phyloP scores from a whole-genome alignment of 2,888 invertebrate genomes.

The Cantharis rustica region DNA sequence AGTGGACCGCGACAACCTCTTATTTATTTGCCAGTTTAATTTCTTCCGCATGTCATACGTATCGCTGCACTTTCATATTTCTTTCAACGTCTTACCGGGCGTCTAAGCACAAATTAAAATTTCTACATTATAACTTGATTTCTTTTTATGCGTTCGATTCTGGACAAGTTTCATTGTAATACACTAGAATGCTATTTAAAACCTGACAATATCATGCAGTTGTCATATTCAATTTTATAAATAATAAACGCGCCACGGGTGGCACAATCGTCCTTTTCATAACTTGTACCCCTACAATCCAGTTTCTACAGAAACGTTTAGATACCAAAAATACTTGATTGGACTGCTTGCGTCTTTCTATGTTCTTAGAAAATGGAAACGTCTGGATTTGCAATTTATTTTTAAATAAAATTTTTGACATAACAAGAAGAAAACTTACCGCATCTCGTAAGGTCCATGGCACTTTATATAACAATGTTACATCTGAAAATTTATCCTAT shows the following conservation, averaged over 20 bases:
- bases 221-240: slow-evolving; percentile 47
- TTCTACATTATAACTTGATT: not conserved
- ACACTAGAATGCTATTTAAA: slow-evolving; percentile 37
- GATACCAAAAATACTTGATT: slow-evolving; percentile 5
- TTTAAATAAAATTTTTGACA: slow-evolving; percentile 36
- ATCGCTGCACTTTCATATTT: slow-evolving; percentile 32
- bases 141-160: not conserved
- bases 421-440: slow-evolving; percentile 14
- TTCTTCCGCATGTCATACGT: slow-evolving; percentile 46
- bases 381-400: slow-evolving; percentile 44
- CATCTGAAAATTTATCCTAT: not conserved
- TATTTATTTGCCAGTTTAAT: slow-evolving; percentile 51
- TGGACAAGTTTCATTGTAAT: not conserved
- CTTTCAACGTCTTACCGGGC: slow-evolving; percentile 16
- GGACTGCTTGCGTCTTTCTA: slow-evolving; percentile 23
- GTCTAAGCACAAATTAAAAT: not conserved
- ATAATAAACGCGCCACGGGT: slow-evolving; percentile 44
- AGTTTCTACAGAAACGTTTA: not conserved
- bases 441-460: not conserved
- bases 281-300: slow-evolving; percentile 18
- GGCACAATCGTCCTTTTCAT: slow-evolving; percentile 35
- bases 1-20: slow-evolving; percentile 45
- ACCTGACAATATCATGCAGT: slow-evolving; percentile 48
- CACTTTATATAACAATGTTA: not conserved
- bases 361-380: slow-evolving; percentile 46